Percentiles rank a stretch among this genome's conserved stretches.
Evolutionary conservation across 2,797 vertebrate genomes (phyloP).

Genomic region (Syndactyla subalaris): DNA sequence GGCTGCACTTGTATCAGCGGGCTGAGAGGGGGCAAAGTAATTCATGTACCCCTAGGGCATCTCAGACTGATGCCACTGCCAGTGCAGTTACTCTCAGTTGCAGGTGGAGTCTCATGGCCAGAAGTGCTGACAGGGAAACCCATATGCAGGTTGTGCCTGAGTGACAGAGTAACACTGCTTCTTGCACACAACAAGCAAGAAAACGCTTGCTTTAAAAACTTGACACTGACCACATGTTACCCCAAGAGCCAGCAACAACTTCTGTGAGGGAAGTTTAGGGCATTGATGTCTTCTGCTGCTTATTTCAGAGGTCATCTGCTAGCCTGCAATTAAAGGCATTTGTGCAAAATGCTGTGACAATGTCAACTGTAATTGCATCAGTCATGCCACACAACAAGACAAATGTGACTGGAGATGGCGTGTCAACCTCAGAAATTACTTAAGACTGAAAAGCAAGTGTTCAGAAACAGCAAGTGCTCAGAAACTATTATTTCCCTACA

Average conservation of each 20-base stretch:
- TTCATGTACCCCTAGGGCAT: neutral
- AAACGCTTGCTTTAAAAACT: neutral
- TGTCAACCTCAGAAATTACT: slow-evolving; percentile 13
- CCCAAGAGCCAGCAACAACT: neutral
- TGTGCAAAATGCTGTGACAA: neutral
- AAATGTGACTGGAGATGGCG: slow-evolving; percentile 15
- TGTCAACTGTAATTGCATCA: slow-evolving; percentile 34
- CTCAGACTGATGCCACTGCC: neutral
- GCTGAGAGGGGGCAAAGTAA: neutral
- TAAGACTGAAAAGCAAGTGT: neutral
- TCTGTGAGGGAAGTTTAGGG: neutral
- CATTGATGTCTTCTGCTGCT: neutral
- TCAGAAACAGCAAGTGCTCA: neutral
- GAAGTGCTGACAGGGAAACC: neutral
- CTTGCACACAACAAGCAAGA: neutral
- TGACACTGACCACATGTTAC: neutral
- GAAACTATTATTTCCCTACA: neutral
- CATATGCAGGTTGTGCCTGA: neutral
- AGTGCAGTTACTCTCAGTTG: neutral
- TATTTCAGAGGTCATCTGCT: neutral
- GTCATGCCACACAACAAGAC: neutral
- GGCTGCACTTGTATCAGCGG: neutral
- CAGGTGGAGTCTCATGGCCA: neutral
- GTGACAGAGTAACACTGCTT: neutral
- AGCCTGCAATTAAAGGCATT: neutral